phyloP scores from a whole-genome alignment of 2,113 vertebrate species.

The Emydura subglobosa region DNA sequence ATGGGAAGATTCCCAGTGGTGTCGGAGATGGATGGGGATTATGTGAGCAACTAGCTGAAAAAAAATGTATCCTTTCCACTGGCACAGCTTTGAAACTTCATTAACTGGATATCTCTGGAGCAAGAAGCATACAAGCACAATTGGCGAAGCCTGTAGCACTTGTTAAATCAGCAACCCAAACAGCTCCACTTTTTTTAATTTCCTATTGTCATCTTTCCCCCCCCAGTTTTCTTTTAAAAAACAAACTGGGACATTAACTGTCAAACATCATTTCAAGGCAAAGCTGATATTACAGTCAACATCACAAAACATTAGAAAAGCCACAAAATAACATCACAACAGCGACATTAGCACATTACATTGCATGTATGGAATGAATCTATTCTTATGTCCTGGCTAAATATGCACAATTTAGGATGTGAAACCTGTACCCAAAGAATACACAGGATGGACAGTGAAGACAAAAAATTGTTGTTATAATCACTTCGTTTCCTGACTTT shows the following conservation, averaged over 20 bases:
- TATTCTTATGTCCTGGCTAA: neutral
- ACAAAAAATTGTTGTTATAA: neutral
- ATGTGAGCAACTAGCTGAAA: neutral
- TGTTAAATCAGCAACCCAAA: neutral
- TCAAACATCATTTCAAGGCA: neutral
- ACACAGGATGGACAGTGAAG: neutral
- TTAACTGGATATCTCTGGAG: slow-evolving; percentile 38
- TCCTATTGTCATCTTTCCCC: neutral
- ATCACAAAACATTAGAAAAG: neutral
- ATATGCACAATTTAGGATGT: neutral
- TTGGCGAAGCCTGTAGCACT: slow-evolving; percentile 4
- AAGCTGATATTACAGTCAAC: neutral
- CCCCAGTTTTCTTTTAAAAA: neutral
- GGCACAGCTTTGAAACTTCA: neutral
- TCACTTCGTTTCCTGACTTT: slow-evolving; percentile 27
- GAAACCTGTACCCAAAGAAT: neutral
- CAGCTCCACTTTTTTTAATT: slow-evolving; percentile 37
- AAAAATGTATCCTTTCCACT: neutral
- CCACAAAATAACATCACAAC: neutral
- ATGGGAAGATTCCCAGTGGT: neutral
- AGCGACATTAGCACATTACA: neutral
- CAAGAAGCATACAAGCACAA: slow-evolving; percentile 39
- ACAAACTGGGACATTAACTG: neutral
- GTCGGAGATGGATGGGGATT: neutral
- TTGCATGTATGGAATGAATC: neutral